Base-by-base conservation (phyloP, 2,113 vertebrate genomes). In the Nerophis ophidion region DNA sequence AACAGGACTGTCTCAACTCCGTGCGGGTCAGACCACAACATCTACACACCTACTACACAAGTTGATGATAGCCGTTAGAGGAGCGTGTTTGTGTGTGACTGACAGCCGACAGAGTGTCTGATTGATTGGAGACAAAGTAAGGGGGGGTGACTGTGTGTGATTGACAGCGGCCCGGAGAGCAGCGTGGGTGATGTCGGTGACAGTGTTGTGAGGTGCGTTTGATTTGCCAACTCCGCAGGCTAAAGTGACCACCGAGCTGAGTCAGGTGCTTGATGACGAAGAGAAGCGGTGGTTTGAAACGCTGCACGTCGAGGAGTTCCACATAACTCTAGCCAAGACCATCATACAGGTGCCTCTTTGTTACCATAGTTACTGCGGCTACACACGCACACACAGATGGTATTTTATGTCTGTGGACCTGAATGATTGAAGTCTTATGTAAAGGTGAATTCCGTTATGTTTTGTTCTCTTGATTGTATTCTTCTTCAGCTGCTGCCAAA, bases 1-100 rank as follows among this genome's bases (percentile, higher is more conserved):
- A 91, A 56, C 81, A 85, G 38, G 90, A 91, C 79, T 91, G 89
- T 49, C 88, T 91, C 46, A 90, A 89, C 81, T 91, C 88, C 0
- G 88, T 91, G 60, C 78, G 89, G 86, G 90, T 91, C 76, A 83
- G 80, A 54, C 13, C 8, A 5, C 4, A 1, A 12, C 35, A 42
- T 17, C 53, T 6, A 16, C 9, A 33, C 15, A 38, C 9, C 15
- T 36, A 35, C 6, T 16, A 54, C 26, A 14, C 6, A 11, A 19
- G 17, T 49, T 19, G 16, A 16, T 16, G 15, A n/a, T 8, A n/a
- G n/a, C 6, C 4, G n/a, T 17, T 16, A 48, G n/a, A 16, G n/a
- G n/a, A 26, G n/a, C 15, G n/a, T 48, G 47, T 48, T n/a, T 2
- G 49, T 34, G 10, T 33, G 33, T 34, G 49, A 34, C 13, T 51